Evolutionary conservation across 2,888 invertebrate genomes (phyloP), one percentile per base, ranked within the genome.

Genomic region (Cerastis rubricosa): DNA sequence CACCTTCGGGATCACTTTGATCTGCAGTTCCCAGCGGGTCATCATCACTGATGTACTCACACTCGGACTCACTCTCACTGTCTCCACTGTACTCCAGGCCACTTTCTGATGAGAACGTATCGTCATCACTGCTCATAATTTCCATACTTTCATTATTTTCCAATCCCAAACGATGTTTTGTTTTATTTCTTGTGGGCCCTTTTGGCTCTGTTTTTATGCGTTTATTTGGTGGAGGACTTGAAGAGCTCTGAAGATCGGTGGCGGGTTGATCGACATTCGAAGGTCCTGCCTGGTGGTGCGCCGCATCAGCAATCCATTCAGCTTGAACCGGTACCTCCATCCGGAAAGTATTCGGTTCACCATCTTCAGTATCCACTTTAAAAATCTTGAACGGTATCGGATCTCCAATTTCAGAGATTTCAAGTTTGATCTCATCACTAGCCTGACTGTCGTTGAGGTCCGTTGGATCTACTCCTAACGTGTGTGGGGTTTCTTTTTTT

Each of bases 21-120:
- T 29, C 22, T 29, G 9, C 43, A 14, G 74, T 1, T 22, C 17
- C 17, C n/a, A 43, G 17, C 17, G 49, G 43, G 57, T 78, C 70
- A 69, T 65, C 64, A 22, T 71, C 77, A 49, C 77, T 77, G 9
- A 57, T 29, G 35, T 77, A 22, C 43, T 70, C 71, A 49, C 64
- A 65, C 65, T 59, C 70, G 8, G 57, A 65, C 0, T 70, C 70
- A 57, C n/a, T 65, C 11, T 70, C 77, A 17, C 70, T 65, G 29
- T 70, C n/a, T 14, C 49, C 29, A 7, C n/a, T 40, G 29, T 29
- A 64, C 8, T 49, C 77, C 64, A 77, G 4, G 22, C 70, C 77
- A 77, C 77, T 70, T 19, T 71, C 77, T 57, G 17, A 19, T 51
- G 76, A 76, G 14, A 65, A 78, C 19, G 69, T n/a, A 29, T 78